Percentiles rank a stretch among this genome's conserved stretches.
Conservation (phyloP, 1,140 invertebrate genomes). For the Belonocnema kinseyi region DNA sequence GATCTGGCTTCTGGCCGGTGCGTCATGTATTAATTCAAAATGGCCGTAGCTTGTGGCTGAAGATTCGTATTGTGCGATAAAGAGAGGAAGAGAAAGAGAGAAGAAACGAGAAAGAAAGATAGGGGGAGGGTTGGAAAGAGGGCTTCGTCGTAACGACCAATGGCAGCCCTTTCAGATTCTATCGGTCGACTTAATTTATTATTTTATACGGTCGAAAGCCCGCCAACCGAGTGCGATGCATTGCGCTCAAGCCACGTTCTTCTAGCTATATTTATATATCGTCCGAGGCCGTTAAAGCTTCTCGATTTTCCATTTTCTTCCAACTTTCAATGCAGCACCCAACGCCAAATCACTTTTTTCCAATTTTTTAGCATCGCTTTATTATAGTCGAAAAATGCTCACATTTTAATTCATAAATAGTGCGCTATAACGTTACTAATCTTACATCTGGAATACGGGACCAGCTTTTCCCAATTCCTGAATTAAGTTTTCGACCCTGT, state of each 20-base stretch:
- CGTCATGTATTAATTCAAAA: conserved; percentile 34
- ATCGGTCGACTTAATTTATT: conserved; percentile 30
- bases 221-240: conserved; percentile 30
- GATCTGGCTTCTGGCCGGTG: conserved; percentile 6
- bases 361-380: conserved; percentile 8
- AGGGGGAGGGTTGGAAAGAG: background rate
- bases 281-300: conserved; percentile 28
- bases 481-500: too few species aligned
- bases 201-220: conserved; percentile 30
- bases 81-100: conserved; percentile 4
- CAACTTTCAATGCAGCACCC: conserved; percentile 10
- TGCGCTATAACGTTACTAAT: too few species aligned
- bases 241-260: conserved; percentile 24
- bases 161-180: conserved; percentile 31
- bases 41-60: conserved; percentile 26
- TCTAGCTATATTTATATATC: conserved; percentile 27
- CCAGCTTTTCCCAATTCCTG: too few species aligned
- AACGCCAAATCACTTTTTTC: conserved; percentile 22
- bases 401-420: too few species aligned
- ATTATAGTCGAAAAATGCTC: background rate
- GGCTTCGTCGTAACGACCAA: background rate
- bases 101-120: background rate
- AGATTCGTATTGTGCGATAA: conserved; percentile 32
- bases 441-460: too few species aligned
- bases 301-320: conserved; percentile 27